Evolutionary conservation across 2,888 invertebrate species (phyloP).

Genomic region (Pollenia labialis): DNA sequence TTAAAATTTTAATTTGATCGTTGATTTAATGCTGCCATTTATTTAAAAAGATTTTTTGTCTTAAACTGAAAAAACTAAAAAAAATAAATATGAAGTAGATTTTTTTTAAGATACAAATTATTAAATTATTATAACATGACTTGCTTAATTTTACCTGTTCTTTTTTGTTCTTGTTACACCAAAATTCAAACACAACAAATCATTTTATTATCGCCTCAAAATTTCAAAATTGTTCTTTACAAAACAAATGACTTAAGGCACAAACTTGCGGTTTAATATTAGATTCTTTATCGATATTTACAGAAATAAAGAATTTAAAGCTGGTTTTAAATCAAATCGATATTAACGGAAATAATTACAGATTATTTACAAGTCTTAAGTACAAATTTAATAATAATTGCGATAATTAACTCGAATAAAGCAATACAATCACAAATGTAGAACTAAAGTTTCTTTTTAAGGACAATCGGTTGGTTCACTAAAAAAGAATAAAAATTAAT

Average conservation of each 20-base stretch:
- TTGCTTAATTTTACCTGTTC: neutral
- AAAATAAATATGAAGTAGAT: neutral
- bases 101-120: neutral
- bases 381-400: too few relatives aligned
- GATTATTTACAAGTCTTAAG: too few relatives aligned
- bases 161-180: constrained; percentile 8
- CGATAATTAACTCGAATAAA: too few relatives aligned
- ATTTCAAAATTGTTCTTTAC: neutral
- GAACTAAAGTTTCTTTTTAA: too few relatives aligned
- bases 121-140: neutral
- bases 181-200: constrained; percentile 6
- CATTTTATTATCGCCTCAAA: constrained; percentile 32
- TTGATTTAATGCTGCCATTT: constrained; percentile 20
- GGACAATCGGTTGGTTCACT: too few relatives aligned
- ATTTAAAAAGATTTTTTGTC: neutral
- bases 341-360: too few relatives aligned
- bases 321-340: too few relatives aligned
- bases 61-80: neutral
- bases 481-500: too few relatives aligned
- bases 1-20: neutral
- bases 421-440: too few relatives aligned
- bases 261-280: constrained; percentile 9
- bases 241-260: constrained; percentile 49
- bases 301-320: neutral
- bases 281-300: neutral